Base-by-base conservation (phyloP, 2,888 invertebrate genomes). In the Andrena minutula region DNA sequence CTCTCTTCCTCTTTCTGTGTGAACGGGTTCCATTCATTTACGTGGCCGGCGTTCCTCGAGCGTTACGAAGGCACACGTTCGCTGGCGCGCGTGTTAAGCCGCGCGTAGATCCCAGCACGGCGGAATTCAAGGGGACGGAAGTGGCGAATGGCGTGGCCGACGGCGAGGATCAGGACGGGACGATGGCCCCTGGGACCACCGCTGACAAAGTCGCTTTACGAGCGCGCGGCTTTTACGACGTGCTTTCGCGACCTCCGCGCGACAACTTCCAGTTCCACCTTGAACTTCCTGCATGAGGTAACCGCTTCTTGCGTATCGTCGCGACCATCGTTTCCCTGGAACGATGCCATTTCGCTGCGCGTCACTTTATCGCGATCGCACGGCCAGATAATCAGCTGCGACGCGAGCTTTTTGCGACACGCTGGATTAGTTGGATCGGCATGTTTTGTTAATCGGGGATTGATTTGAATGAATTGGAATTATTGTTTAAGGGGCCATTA, bases 1-100 rank as follows among this genome's bases (percentile, higher is more conserved):
- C 84, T 72, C 80, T 68, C 63, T 83, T 79, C 75, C 66, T 72
- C 80, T 61, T 68, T 82, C 82, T 75, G 82, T 86, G 81, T 66
- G 88, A 88, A 86, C 82, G 80, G 75, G 75, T 84, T 85, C 72
- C 76, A 83, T 87, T 85, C 86, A 83, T 85, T 88, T 84, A 74
- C 85, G 73, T 81, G 85, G 83, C 74, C 82, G 58, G 70, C 61
- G 77, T 79, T 85, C 72, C 82, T 83, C 83, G 75, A 75, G 79
- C 81, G 84, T 85, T 78, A 71, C 84, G 70, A 23, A 64, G 74
- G 26, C 56, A n/a, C 70, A 53, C 75, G 73, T 64, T 74, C 73
- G 68, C 63, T 49, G 66, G 68, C 53, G 66, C 78, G 76, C 64
- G 75, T 81, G 87, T 86, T 87, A 79, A 89, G 83, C 84, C 82